Conservation (phyloP, 1,140 invertebrate genomes). For the Bilobella aurantiaca region DNA sequence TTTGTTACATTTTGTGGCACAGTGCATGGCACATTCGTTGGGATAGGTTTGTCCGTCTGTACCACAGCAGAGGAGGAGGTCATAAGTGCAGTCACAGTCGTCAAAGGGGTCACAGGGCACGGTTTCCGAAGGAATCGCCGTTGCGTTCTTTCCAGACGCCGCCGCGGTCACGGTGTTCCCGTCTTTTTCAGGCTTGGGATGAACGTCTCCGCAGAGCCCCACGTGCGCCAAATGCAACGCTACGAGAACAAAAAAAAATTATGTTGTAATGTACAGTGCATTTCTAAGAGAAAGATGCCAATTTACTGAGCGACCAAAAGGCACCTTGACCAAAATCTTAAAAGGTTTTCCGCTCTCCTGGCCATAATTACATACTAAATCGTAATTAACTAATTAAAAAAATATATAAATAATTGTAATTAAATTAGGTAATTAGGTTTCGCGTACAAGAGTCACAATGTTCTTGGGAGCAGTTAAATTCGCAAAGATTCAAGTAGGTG, state of each 20-base stretch:
- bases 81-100: conserved; percentile 58
- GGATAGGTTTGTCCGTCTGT: conserved; percentile 77
- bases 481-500: neutral
- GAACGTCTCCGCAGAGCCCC: neutral
- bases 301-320: no score
- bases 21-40: conserved; percentile 76
- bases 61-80: conserved; percentile 78
- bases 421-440: no score
- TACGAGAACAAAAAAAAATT: no score
- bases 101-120: neutral
- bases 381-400: no score
- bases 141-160: neutral
- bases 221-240: neutral
- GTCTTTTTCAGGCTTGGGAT: neutral
- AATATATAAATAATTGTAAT: no score
- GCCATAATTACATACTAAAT: no score
- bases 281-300: no score
- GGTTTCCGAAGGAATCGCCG: neutral
- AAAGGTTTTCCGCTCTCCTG: no score
- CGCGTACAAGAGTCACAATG: neutral
- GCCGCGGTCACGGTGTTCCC: neutral
- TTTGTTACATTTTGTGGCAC: neutral
- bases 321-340: no score
- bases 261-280: no score
- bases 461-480: neutral